Percentiles rank a stretch among this genome's conserved stretches.
Conservation (phyloP, 2,888 invertebrate genomes). For the Phalera bucephala region DNA sequence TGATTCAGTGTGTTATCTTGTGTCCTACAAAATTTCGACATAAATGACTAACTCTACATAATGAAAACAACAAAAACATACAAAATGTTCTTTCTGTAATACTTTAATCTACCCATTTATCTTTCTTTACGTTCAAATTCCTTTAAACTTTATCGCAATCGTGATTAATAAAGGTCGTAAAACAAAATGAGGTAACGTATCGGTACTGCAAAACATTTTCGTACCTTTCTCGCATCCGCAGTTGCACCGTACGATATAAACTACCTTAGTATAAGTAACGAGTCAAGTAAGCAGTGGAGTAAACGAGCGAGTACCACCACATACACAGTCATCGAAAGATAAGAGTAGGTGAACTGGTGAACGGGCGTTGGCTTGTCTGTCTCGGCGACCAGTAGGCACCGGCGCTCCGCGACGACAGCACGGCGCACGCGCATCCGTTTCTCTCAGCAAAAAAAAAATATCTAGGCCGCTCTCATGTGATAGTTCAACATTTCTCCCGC, state of each 20-base stretch:
- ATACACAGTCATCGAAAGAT: slow-evolving; percentile 65
- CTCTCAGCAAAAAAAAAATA: slow-evolving; percentile 29
- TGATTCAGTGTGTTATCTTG: too few relatives aligned
- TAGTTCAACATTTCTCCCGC: slow-evolving; percentile 59
- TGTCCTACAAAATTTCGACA: too few relatives aligned
- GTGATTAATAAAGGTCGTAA: slow-evolving; percentile 30
- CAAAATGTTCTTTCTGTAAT: not conserved
- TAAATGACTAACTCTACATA: too few relatives aligned
- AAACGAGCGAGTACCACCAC: slow-evolving; percentile 41
- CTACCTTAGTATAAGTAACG: slow-evolving; percentile 49
- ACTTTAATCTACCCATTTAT: slow-evolving; percentile 31
- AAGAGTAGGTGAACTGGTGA: slow-evolving; percentile 77
- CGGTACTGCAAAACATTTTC: slow-evolving; percentile 20
- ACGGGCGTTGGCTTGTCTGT: slow-evolving; percentile 72
- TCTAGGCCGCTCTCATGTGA: slow-evolving; percentile 68
- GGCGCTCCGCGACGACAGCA: slow-evolving; percentile 60
- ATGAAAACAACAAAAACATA: not conserved
- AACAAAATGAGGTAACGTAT: slow-evolving; percentile 18
- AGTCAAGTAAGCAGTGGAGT: slow-evolving; percentile 58
- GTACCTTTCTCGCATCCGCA: slow-evolving; percentile 28
- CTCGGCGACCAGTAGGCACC: slow-evolving; percentile 61
- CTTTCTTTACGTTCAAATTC: slow-evolving; percentile 26
- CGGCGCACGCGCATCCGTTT: slow-evolving; percentile 64
- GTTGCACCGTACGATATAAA: slow-evolving; percentile 33
- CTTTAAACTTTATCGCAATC: slow-evolving; percentile 28